These are phyloP conservation scores for Trichogramma evanescens DNA, from an alignment of 2,888 invertebrate species.

Conservation along the genomic window DNA sequence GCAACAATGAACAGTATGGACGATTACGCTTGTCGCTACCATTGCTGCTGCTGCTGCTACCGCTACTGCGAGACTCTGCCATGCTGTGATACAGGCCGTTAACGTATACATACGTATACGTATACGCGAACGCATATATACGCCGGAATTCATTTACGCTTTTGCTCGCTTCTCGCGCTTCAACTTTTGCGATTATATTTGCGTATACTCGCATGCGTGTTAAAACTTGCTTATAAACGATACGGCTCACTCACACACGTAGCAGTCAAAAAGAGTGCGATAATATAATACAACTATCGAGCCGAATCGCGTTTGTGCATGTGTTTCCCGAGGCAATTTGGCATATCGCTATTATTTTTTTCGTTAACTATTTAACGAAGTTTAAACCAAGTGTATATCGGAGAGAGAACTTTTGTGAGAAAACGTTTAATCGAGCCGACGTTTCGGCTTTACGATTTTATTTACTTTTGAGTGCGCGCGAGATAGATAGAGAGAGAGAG, in stretches of 20 bases:
- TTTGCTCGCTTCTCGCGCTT: too few species aligned
- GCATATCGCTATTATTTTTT: too few species aligned
- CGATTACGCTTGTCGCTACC: neutral
- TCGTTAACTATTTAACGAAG: too few species aligned
- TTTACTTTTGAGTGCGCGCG: too few species aligned
- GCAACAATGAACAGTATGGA: neutral
- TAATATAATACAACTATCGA: too few species aligned
- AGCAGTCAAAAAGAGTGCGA: too few species aligned
- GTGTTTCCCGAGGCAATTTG: neutral
- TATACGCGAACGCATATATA: constrained; percentile 2
- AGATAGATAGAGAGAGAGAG: too few species aligned
- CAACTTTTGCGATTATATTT: neutral
- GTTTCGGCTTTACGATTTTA: too few species aligned
- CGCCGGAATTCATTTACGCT: neutral
- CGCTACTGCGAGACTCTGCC: constrained; percentile 7
- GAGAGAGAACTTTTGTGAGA: too few species aligned
- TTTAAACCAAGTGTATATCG: too few species aligned
- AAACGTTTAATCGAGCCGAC: too few species aligned
- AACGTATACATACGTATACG: neutral
- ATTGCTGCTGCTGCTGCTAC: neutral
- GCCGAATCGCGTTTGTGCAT: neutral
- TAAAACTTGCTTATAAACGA: neutral
- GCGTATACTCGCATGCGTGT: neutral
- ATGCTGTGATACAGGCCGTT: neutral
- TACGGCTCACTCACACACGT: too few species aligned